Percentiles rank a stretch among this genome's conserved stretches.
Evolutionary conservation across 1,140 invertebrate genomes (phyloP).

Genomic region (Danaus plexippus): DNA sequence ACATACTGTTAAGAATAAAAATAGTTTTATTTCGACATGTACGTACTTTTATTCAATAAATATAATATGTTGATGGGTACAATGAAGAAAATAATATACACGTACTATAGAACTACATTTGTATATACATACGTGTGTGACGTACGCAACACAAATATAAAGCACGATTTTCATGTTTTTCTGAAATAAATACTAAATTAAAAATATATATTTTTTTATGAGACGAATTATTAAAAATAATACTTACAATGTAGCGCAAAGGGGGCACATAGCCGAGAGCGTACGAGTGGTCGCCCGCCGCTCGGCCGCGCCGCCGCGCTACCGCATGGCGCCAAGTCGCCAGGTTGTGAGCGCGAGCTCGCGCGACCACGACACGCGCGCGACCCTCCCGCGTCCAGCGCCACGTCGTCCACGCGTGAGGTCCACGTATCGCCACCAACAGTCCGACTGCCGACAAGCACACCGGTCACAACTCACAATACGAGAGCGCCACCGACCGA

Average conservation of each 20-base stretch:
- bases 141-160: no score
- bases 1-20: no score
- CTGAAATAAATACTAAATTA: no score
- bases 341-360: slow-evolving; percentile 29
- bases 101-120: no score
- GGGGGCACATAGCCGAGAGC: slow-evolving; percentile 71
- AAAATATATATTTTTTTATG: no score
- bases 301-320: slow-evolving; percentile 64
- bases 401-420: slow-evolving; percentile 27
- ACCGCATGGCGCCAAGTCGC: slow-evolving; percentile 56
- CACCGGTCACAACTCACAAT: slow-evolving; percentile 36
- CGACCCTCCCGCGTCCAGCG: slow-evolving; percentile 24
- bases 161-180: no score
- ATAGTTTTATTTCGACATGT: no score
- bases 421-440: slow-evolving; percentile 48
- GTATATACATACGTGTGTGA: no score
- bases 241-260: slow-evolving; percentile 71
- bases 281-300: slow-evolving; percentile 59
- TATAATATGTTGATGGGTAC: no score
- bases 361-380: slow-evolving; percentile 36
- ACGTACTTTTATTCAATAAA: no score
- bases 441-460: slow-evolving; percentile 61
- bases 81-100: no score
- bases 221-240: slow-evolving; percentile 5
- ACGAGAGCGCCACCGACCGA: slow-evolving; percentile 12